Evolutionary conservation across 2,113 vertebrate genomes (phyloP), one percentile per base, ranked within the genome.

Genomic region (Lepus americanus): DNA sequence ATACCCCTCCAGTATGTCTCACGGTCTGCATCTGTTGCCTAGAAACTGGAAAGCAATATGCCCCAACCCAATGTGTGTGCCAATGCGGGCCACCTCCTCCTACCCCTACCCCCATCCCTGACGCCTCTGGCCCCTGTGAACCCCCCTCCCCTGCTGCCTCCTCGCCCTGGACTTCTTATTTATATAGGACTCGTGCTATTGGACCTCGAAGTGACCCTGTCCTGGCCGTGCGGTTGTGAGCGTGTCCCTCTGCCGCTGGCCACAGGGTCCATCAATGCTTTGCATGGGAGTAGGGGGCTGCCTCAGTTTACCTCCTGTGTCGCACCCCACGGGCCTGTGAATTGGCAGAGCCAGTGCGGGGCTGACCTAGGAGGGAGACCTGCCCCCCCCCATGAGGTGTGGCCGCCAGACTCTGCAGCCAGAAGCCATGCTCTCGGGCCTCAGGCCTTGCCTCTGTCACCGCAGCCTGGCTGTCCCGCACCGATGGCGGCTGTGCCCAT

Each of bases 31-130:
- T 94, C 87, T 90, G 86, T 90, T 22, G 3, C 74, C 55, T 66
- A 22, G 90, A 96, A 92, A 94, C 93, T 96, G 96, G 97, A 97
- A 90, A 92, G 85, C 97, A 70, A 73, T 97, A 94, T 92, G 36
- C 88, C 22, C 3, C 44, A 44, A 44, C 44, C 44, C 44, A 44
- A 4, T 1, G 9, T 88, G 82, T 85, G 93, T 96, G 97, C 95
- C 97, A 95, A 95, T 49, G 55, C 19, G 55, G 55, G 55, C 19
- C 4, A 19, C 55, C 55, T 59, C 53, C 27, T 63, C 27, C 1
- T 83, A 13, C 55, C 88, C 66, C n/a, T 14, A 1, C 19, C 31
- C 5, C 2, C 3, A 55, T 5, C 84, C 79, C 39, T 29, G 66
- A 81, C 39, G 17, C 55, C 55, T 17, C 55, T 20, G 14, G 14